A percentile compares a stretch with the other conserved stretches of the same genome.
These are phyloP conservation scores for Crenichthys baileyi DNA, from an alignment of 2,797 vertebrate genomes.

Conservation along the genomic window DNA sequence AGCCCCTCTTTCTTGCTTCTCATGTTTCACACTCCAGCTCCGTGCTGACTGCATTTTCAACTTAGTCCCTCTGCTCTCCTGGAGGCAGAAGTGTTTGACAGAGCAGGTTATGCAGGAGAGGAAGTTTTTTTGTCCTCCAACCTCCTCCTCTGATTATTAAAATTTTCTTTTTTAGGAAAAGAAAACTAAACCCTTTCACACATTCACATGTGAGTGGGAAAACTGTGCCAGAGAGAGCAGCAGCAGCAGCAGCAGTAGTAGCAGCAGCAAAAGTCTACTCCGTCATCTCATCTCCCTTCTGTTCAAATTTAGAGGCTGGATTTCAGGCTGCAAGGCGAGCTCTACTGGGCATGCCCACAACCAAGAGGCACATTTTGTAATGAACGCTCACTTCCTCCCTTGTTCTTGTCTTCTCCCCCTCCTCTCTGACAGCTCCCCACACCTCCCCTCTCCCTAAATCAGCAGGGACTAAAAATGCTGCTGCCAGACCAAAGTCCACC, in stretches of 20 bases:
- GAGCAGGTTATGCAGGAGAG: slow-evolving; percentile 23
- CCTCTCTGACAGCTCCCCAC: slow-evolving; percentile 27
- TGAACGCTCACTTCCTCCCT: slow-evolving; percentile 77
- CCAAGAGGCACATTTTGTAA: slow-evolving; percentile 74
- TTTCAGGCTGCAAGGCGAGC: slow-evolving; percentile 66
- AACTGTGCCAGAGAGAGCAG: slow-evolving; percentile 30
- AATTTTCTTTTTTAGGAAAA: slow-evolving; percentile 39
- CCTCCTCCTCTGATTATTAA: slow-evolving; percentile 10
- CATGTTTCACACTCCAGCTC: slow-evolving; percentile 68
- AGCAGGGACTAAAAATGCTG: slow-evolving; percentile 81
- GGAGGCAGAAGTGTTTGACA: slow-evolving; percentile 41
- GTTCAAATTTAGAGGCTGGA: slow-evolving; percentile 81
- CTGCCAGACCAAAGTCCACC: slow-evolving; percentile 81
- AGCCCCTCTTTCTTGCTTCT: slow-evolving; percentile 59
- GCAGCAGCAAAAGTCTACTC: slow-evolving; percentile 66
- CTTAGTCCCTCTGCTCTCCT: slow-evolving; percentile 61
- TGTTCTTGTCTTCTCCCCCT: slow-evolving; percentile 59
- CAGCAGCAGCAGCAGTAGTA: slow-evolving; percentile 14
- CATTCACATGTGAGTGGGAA: slow-evolving; percentile 18
- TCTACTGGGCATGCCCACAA: slow-evolving; percentile 81
- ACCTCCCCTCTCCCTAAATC: slow-evolving; percentile 51
- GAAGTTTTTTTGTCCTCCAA: slow-evolving; percentile 24
- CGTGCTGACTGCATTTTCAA: slow-evolving; percentile 63
- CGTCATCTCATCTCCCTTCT: slow-evolving; percentile 71
- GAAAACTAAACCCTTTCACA: slow-evolving; percentile 23